Evolutionary conservation across 2,888 invertebrate genomes (phyloP).

Genomic region (Beris chalybata): DNA sequence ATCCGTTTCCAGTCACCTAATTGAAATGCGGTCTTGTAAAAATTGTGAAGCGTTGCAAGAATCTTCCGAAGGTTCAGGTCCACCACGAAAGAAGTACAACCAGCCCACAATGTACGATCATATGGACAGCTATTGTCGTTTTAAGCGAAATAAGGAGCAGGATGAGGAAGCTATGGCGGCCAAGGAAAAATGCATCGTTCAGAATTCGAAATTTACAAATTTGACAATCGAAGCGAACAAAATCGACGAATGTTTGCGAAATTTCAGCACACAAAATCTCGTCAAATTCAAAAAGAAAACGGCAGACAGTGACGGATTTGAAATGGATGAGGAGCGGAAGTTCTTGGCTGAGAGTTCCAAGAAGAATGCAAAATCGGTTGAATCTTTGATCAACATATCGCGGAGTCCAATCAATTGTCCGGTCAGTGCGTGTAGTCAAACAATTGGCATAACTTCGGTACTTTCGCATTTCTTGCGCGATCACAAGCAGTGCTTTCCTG

Average conservation of each 20-base stretch:
- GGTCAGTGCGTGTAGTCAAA: slow-evolving; percentile 43
- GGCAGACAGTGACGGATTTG: slow-evolving; percentile 26
- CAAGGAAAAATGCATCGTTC: slow-evolving; percentile 41
- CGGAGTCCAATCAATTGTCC: slow-evolving; percentile 46
- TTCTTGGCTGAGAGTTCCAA: not conserved
- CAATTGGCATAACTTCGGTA: slow-evolving; percentile 45
- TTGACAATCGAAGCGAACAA: slow-evolving; percentile 36
- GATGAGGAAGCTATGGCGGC: slow-evolving; percentile 38
- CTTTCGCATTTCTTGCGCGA: slow-evolving; percentile 47
- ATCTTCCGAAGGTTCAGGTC: slow-evolving; percentile 41
- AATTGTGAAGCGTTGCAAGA: slow-evolving; percentile 44
- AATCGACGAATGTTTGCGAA: slow-evolving; percentile 39
- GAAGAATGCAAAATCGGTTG: slow-evolving; percentile 24
- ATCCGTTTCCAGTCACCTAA: not conserved
- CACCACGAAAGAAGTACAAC: slow-evolving; percentile 40
- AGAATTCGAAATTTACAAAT: slow-evolving; percentile 44
- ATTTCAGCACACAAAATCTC: slow-evolving; percentile 42
- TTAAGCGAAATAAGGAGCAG: slow-evolving; percentile 41
- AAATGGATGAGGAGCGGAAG: slow-evolving; percentile 20
- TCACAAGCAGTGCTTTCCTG: slow-evolving; percentile 38
- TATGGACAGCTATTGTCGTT: slow-evolving; percentile 43
- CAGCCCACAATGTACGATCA: slow-evolving; percentile 48
- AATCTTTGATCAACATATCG: slow-evolving; percentile 42
- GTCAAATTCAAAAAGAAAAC: slow-evolving; percentile 40
- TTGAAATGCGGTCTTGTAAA: slow-evolving; percentile 42